Evolutionary conservation across 2,888 invertebrate genomes (phyloP), one percentile per base, ranked within the genome.

Genomic region (Campoplex capitator): DNA sequence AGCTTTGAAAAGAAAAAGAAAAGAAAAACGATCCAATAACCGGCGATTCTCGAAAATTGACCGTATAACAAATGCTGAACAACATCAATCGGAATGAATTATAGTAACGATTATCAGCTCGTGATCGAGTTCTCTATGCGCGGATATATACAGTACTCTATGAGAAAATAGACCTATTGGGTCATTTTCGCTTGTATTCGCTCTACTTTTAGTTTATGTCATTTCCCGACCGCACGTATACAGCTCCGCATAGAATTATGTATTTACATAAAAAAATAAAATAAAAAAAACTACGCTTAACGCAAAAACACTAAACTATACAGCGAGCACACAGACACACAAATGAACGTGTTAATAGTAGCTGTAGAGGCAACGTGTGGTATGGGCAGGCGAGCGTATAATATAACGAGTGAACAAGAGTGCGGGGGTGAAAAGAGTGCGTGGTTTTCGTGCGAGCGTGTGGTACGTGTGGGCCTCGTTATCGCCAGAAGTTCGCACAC

Each of bases 401-500:
- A 83, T 83, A 83, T 84, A 80, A 77, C 83, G 65, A 83, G 54
- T 28, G 71, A 70, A 54, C 58, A 48, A 54, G 45, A 32, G 73
- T 23, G 58, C 45, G 71, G 76, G 73, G 67, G 56, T 67, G 68
- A 58, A 73, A 76, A 76, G 86, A 76, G 86, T 76, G 80, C 83
- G 83, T 68, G 80, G 80, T 84, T 51, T 76, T 79, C 79, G 75
- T 84, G 86, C 76, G 86, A 51, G 71, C 62, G 70, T 48, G 77
- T 35, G 56, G 48, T 86, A 86, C 83, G 83, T 84, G 88, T 81
- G 84, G 75, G 82, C 78, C 89, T 90, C 89, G 89, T 89, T 90
- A 89, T 89, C 89, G 88, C 73, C 87, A 77, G 83, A 88, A 87
- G 86, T 87, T 86, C 83, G 89, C 89, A 88, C 88, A 80, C 84